Conservation (phyloP, 2,113 vertebrate species). For the Lichenostomus cassidix region DNA sequence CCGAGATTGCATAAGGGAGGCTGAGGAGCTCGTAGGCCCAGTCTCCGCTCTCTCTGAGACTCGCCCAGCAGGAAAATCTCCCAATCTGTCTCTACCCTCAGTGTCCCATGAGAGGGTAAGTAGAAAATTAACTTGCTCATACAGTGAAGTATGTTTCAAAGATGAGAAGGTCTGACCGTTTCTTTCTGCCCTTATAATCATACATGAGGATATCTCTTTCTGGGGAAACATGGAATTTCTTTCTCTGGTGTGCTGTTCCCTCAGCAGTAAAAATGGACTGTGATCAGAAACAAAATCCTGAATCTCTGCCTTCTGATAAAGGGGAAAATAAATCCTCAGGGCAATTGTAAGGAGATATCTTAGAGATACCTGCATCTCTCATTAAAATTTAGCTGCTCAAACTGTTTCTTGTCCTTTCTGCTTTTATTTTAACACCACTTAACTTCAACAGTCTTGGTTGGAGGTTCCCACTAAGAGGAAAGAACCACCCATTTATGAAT, state of each 20-base stretch:
- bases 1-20: conserved; percentile 67
- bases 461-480: background rate
- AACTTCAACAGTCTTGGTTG: background rate
- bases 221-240: background rate
- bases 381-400: background rate
- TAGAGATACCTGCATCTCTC: background rate
- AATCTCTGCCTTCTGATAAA: background rate
- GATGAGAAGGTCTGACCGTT: conserved; percentile 10
- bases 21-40: conserved; percentile 65
- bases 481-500: background rate
- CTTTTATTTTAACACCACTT: background rate
- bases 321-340: background rate
- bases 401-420: background rate
- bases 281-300: background rate
- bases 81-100: conserved; percentile 66
- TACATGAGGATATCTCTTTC: background rate
- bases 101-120: conserved; percentile 67
- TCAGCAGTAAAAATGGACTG: background rate
- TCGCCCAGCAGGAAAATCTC: conserved; percentile 62
- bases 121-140: conserved; percentile 32
- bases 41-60: conserved; percentile 55
- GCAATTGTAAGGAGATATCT: background rate
- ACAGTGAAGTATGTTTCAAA: conserved; percentile 1
- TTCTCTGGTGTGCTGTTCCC: background rate
- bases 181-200: background rate